Conservation (phyloP, 2,113 vertebrate genomes). For the Rhinolophus ferrumequinum region DNA sequence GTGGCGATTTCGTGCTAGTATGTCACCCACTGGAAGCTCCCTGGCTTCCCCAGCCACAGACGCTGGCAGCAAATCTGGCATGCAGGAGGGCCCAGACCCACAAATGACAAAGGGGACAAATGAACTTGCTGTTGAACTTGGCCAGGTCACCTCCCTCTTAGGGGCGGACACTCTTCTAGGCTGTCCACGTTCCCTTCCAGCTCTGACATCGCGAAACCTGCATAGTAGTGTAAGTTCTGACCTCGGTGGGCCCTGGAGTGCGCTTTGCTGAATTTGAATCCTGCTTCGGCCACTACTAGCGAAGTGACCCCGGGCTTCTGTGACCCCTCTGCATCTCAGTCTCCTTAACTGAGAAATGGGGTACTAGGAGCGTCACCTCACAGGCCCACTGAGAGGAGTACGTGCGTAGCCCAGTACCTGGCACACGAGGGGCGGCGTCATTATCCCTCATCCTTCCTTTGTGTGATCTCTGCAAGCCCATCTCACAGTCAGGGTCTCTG, state of each 20-base stretch:
- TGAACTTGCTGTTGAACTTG: not conserved
- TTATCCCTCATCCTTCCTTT: accelerated
- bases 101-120: not conserved
- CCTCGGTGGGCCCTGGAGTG: not conserved
- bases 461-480: accelerated
- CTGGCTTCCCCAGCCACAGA: not conserved
- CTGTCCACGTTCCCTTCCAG: accelerated
- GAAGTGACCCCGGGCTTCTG: not conserved
- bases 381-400: accelerated
- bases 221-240: accelerated
- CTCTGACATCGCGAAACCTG: not conserved
- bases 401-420: accelerated
- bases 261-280: not conserved
- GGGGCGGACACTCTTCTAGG: accelerated
- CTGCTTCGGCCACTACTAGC: not conserved
- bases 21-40: not conserved
- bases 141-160: not conserved
- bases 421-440: accelerated
- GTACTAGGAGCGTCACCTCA: accelerated
- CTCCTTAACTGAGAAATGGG: not conserved
- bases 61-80: not conserved
- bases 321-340: not conserved
- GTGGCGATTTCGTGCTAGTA: not conserved
- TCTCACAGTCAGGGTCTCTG: not conserved
- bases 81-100: too few relatives aligned